Percentiles rank a stretch among this genome's conserved stretches.
These are phyloP conservation scores for Ctenomys sociabilis DNA, from an alignment of 2,113 vertebrate genomes.

Conservation along the genomic window DNA sequence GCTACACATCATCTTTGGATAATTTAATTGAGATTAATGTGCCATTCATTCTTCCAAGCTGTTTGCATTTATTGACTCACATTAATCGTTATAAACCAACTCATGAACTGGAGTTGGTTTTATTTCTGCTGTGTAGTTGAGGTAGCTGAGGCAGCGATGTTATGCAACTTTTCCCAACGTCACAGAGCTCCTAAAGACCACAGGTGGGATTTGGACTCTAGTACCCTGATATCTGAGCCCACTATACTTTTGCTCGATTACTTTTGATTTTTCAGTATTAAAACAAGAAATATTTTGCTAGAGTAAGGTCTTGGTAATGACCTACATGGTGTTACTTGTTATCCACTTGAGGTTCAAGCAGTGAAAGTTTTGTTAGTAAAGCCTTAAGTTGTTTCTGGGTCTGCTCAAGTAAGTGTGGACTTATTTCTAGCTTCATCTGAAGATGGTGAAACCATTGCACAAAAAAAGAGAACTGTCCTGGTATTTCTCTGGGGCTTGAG, in stretches of 20 bases:
- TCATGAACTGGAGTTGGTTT: background rate
- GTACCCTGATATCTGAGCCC: background rate
- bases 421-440: background rate
- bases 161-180: background rate
- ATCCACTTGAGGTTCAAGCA: background rate
- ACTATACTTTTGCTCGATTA: background rate
- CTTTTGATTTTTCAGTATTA: background rate
- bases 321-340: background rate
- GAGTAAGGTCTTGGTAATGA: background rate
- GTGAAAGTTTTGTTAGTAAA: background rate
- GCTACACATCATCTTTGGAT: background rate
- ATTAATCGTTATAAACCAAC: background rate
- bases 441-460: background rate
- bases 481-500: background rate
- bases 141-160: background rate
- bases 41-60: background rate
- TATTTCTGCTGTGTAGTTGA: background rate
- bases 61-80: background rate
- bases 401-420: background rate
- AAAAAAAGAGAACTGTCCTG: background rate
- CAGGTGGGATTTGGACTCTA: background rate
- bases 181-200: background rate
- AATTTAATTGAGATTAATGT: background rate
- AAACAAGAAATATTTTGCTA: background rate
- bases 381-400: background rate